These are phyloP conservation scores for Ceratosolen fusciceps DNA, from an alignment of 1,140 invertebrate species.

Conservation along the genomic window DNA sequence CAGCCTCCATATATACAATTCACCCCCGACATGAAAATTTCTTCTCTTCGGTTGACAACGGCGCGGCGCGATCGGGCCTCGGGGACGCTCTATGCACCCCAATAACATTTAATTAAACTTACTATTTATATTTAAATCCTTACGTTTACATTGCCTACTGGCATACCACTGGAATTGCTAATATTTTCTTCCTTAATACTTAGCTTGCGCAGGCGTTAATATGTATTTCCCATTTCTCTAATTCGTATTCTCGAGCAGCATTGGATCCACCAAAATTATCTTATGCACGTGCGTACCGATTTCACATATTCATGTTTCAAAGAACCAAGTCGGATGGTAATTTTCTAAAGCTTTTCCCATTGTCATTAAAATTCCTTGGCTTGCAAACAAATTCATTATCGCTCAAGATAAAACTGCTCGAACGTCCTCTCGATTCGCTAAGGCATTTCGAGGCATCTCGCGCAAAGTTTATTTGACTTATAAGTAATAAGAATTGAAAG, in stretches of 20 bases:
- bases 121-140: not conserved
- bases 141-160: not conserved
- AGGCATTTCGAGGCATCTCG: slow-evolving; percentile 18
- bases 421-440: not conserved
- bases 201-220: too few species aligned
- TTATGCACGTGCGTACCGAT: too few species aligned
- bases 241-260: not conserved
- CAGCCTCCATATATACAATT: too few species aligned
- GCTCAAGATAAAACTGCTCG: slow-evolving; percentile 37
- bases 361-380: slow-evolving; percentile 42
- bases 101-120: too few species aligned
- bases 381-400: slow-evolving; percentile 36
- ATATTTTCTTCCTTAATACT: not conserved
- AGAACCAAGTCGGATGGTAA: slow-evolving; percentile 15
- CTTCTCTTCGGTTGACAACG: too few species aligned
- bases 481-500: not conserved
- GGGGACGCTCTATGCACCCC: too few species aligned
- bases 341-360: slow-evolving; percentile 8
- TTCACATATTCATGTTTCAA: too few species aligned
- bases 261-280: not conserved
- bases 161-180: not conserved
- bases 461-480: slow-evolving; percentile 5
- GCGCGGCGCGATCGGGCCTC: too few species aligned
- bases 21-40: too few species aligned
- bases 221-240: not conserved